Base-by-base conservation (phyloP, 2,888 invertebrate species). In the Synanthedon formicaeformis region DNA sequence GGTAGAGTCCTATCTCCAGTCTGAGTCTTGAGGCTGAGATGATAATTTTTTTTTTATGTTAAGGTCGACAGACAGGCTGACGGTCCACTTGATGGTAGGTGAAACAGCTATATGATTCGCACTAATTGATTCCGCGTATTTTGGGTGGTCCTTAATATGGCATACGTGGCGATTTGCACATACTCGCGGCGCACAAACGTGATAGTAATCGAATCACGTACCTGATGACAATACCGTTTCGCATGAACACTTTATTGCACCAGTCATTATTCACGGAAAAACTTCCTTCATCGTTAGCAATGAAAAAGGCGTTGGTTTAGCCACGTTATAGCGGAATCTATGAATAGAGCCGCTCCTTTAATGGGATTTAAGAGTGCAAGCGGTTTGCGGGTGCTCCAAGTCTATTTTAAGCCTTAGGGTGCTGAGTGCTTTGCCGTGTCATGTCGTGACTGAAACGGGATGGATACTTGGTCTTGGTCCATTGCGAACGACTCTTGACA, bases 381-480 rank as follows among this genome's bases (percentile, higher is more conserved):
- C 65, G 73, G 73, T 71, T 75, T 75, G 75, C 69, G 73, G 72
- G 67, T 68, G 64, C 50, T 50, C 27, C 50, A 40, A 50, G 34
- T 70, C 68, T 71, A 73, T 78, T 78, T 78, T 73, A 77, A 77
- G 78, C 78, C 60, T 60, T 55, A 61, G 66, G 67, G 71, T 67
- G 67, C 65, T 69, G 73, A 83, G 83, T 82, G 82, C 80, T 77
- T 75, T 81, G 72, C 73, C 72, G 62, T 82, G 83, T 83, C 71
- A 63, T 59, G 63, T 60, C 53, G 58, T 57, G 59, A 59, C 56
- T 50, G 40, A 27, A 40, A 50, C 5, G 14, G 14, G 49, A 49
- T 16, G 12, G 23, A 13, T 13, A 49, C 13, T 14, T 45, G 45
- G 13, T n/a, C 45, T 14, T 14, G 13, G 45, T 45, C 45, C n/a